These are phyloP conservation scores for Coregonus sp. DNA, from an alignment of 2,797 vertebrate genomes.

Conservation along the genomic window DNA sequence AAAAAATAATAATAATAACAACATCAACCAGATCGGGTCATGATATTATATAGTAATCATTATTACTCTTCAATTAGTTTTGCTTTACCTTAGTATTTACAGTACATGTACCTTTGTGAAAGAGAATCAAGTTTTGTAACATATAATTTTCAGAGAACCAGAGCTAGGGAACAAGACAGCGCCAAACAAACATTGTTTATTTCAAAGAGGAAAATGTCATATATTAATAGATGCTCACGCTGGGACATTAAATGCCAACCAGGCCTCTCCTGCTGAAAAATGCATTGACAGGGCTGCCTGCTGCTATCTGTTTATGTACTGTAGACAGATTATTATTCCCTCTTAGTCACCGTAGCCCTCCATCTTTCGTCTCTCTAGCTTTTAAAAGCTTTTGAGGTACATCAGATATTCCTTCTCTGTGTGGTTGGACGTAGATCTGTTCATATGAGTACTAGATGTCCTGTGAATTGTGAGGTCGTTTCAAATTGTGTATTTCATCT, in stretches of 20 bases:
- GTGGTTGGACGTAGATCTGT: neutral
- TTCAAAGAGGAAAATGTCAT: slow-evolving; percentile 42
- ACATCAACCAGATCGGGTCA: neutral
- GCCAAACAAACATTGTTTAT: slow-evolving; percentile 22
- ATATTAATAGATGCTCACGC: slow-evolving; percentile 30
- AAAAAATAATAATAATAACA: too few relatives aligned
- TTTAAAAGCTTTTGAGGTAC: neutral
- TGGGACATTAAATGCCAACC: slow-evolving; percentile 19
- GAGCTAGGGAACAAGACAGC: neutral
- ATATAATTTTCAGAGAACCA: slow-evolving; percentile 14
- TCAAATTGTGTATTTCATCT: too few relatives aligned
- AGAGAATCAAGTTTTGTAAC: neutral
- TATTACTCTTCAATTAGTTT: neutral
- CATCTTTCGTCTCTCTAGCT: slow-evolving; percentile 13
- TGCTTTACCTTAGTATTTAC: neutral
- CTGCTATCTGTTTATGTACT: slow-evolving; percentile 27
- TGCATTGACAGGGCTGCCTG: slow-evolving; percentile 18
- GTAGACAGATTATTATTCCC: too few relatives aligned
- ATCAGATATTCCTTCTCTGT: neutral
- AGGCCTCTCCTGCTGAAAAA: slow-evolving; percentile 23
- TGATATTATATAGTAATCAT: neutral
- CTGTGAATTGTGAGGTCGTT: neutral
- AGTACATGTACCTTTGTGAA: too few relatives aligned
- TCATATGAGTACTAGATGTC: neutral
- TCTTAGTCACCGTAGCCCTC: slow-evolving; percentile 2